Evolutionary conservation across 2,888 invertebrate genomes (phyloP).

Genomic region (Ornithoptera alexandrae): DNA sequence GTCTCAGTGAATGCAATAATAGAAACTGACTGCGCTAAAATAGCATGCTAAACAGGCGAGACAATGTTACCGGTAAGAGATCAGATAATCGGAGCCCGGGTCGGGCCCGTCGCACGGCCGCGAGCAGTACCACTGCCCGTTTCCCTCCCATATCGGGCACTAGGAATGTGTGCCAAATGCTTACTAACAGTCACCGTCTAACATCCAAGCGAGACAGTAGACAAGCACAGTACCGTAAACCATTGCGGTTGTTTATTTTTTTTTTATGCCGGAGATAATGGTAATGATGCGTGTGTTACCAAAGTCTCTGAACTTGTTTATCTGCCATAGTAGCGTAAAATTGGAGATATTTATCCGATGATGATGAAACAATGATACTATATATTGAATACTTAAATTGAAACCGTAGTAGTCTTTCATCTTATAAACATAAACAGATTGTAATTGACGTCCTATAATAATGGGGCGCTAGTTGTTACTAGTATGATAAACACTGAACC

Average conservation of each 20-base stretch:
- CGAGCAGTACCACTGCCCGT: slow-evolving; percentile 56
- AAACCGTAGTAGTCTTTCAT: too few relatives aligned
- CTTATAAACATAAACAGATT: too few relatives aligned
- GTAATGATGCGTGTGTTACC: slow-evolving; percentile 9
- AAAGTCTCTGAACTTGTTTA: slow-evolving; percentile 8
- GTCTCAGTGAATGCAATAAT: slow-evolving; percentile 16
- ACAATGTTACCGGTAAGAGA: slow-evolving; percentile 31
- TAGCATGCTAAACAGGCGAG: slow-evolving; percentile 27
- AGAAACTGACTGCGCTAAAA: slow-evolving; percentile 26
- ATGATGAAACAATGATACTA: too few relatives aligned
- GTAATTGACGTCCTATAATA: too few relatives aligned
- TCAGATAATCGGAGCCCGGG: slow-evolving; percentile 45
- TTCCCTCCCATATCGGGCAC: slow-evolving; percentile 65
- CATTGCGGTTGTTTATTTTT: slow-evolving; percentile 26
- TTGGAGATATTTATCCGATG: neutral
- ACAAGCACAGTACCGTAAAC: slow-evolving; percentile 19
- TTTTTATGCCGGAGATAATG: slow-evolving; percentile 7
- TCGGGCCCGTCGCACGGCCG: slow-evolving; percentile 58
- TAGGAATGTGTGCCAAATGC: slow-evolving; percentile 72
- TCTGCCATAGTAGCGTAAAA: neutral
- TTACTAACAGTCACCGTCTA: slow-evolving; percentile 48
- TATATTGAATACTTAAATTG: too few relatives aligned
- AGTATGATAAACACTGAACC: too few relatives aligned
- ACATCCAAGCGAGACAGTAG: slow-evolving; percentile 17
- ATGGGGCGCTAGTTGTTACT: too few relatives aligned